A percentile compares a stretch with the other conserved stretches of the same genome.
Conservation (phyloP, 2,797 vertebrate genomes). For the Aplochiton taeniatus region DNA sequence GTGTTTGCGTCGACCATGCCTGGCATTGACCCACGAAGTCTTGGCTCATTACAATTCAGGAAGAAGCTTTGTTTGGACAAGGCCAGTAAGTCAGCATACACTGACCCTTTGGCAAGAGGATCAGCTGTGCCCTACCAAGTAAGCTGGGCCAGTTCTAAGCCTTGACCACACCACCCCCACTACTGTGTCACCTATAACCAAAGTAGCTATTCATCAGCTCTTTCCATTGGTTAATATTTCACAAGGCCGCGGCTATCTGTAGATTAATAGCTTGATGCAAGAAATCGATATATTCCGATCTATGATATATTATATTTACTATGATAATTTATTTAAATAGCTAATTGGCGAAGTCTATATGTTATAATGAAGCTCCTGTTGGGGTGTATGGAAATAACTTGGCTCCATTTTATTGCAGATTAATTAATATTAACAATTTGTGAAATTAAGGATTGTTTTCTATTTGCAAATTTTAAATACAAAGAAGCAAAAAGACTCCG, state of each 20-base stretch:
- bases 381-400: too few relatives aligned
- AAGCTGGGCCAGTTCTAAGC: background rate
- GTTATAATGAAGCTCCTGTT: too few relatives aligned
- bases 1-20: background rate
- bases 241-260: background rate
- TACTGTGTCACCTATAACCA: background rate
- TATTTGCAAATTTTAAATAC: too few relatives aligned
- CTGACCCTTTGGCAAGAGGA: constrained; percentile 60
- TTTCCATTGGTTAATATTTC: background rate
- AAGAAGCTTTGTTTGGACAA: constrained; percentile 62
- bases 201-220: background rate
- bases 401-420: too few relatives aligned
- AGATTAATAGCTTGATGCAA: too few relatives aligned
- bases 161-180: constrained; percentile 22
- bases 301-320: too few relatives aligned
- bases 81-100: constrained; percentile 35
- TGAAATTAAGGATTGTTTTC: too few relatives aligned
- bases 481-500: too few relatives aligned
- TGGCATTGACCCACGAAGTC: constrained; percentile 56
- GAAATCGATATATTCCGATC: too few relatives aligned
- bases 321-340: too few relatives aligned
- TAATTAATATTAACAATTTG: too few relatives aligned
- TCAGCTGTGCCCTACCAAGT: constrained; percentile 49
- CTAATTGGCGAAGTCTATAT: too few relatives aligned
- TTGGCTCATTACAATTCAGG: constrained; percentile 58